Percentiles rank a stretch among this genome's conserved stretches.
Evolutionary conservation across 2,113 vertebrate genomes (phyloP).

Genomic region (Chrysochloris asiatica): DNA sequence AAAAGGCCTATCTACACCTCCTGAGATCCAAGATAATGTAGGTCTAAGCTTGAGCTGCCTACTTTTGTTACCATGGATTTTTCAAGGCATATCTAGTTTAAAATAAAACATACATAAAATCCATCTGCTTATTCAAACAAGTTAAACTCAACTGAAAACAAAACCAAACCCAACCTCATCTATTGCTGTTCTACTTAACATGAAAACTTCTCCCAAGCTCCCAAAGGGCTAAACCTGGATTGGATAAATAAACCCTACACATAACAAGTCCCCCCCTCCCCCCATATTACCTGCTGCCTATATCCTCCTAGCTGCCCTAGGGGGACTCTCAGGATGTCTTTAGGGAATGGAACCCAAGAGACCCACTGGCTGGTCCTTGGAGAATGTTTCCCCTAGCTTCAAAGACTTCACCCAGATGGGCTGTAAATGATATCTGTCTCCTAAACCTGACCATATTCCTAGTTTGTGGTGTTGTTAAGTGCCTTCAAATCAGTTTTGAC

Average conservation of each 20-base stretch:
- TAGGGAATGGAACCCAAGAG: neutral
- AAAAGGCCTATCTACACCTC: neutral
- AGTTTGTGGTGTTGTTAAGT: too few species aligned
- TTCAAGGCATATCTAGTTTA: neutral
- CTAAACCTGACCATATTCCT: neutral
- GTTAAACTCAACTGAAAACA: neutral
- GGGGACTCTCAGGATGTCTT: neutral
- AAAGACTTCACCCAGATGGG: neutral
- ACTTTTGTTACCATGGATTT: neutral
- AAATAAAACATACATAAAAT: neutral
- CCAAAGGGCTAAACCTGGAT: neutral
- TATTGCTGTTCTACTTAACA: neutral
- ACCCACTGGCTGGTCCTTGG: neutral
- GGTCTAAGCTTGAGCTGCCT: neutral
- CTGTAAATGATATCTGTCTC: neutral
- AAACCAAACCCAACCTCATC: neutral
- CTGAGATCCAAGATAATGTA: neutral
- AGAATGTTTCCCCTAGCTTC: neutral
- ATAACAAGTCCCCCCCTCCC: neutral
- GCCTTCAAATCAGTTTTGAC: too few species aligned
- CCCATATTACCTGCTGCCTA: neutral
- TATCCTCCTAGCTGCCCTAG: neutral
- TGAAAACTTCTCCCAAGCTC: neutral
- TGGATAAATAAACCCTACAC: neutral
- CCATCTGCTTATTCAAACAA: neutral